Evolutionary conservation across 2,888 invertebrate species (phyloP), one percentile per base, ranked within the genome.

Genomic region (Dusona sp.): DNA sequence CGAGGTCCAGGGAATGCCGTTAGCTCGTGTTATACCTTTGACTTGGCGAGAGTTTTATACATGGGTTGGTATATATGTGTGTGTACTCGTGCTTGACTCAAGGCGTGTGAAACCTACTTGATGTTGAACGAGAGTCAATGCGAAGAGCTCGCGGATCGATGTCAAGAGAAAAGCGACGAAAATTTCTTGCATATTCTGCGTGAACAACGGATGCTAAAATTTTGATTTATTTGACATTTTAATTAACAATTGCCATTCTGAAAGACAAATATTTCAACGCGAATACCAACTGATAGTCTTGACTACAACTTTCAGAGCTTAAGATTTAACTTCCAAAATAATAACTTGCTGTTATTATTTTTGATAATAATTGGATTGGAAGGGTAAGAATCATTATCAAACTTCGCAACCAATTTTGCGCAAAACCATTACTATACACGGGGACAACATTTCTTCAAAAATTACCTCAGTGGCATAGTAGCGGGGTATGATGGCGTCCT

Each of bases 1-100:
- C 88, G 91, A 89, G 90, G 89, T 90, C 89, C 90, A 87, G 83
- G 67, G 90, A 90, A 91, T 91, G 90, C 91, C 91, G 92, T 92
- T 92, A 92, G 90, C 84, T 86, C 88, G 88, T 90, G 89, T 90
- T 89, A 86, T 88, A 85, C 79, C 83, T 83, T 86, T 74, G 65
- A 74, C 74, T 67, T 54, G 67, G 42, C 36, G 65, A 80, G 74
- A 67, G 54, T 74, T 67, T n/a, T 25, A 29, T 45, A 11, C 33
- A 19, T 45, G 70, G 48, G 33, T 65, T 57, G 9, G 36, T 38
- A 9, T 25, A 36, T 29, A 25, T 16, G 33, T 25, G 57, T 36
- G 11, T 42, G 4, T 29, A 16, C 42, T 51, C 36, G 51, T 38
- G 29, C n/a, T 33, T 22, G 33, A 25, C 38, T 36, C 19, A 36